Evolutionary conservation across 2,888 invertebrate genomes (phyloP), one percentile per base, ranked within the genome.

Genomic region (Blastobasis adustella): DNA sequence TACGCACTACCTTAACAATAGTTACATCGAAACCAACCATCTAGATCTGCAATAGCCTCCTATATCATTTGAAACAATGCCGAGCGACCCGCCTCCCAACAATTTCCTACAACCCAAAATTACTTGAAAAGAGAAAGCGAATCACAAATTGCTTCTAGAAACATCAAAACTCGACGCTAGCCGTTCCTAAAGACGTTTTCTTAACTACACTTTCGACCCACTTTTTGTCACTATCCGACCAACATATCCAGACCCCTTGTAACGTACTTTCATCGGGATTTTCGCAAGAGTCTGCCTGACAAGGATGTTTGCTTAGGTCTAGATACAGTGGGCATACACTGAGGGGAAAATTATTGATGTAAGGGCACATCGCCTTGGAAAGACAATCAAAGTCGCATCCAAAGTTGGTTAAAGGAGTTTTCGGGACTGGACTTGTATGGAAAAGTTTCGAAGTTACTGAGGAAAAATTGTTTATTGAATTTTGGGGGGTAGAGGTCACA

Each of bases 11-110:
- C 1, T 3, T 2, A 23, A 2, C 23, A 23, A 23, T 23, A 1
- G 3, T 23, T 3, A 23, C 23, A 23, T 2, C 23, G 23, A 23
- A 23, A 23, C 2, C 23, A 23, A 23, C 23, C 23, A 23, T 23
- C 23, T 23, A 23, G 23, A 23, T 23, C 23, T 23, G 3, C 23
- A 23, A 23, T 23, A 23, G 23, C 23, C 23, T 23, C 23, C 23
- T 23, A 1, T 23, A 23, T 23, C 49, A 46, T 49, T 38, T 49
- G 7, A 49, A 49, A 49, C 49, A 49, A 49, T 49, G 43, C 44
- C 10, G 23, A 3, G 23, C 23, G 23, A 23, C 37, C 44, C 10
- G 36, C n/a, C 10, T 23, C 45, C 6, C 7, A 9, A 10, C 10
- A n/a, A 6, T 45, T 10, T 4, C 10, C 10, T 8, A 41, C 41